Evolutionary conservation across 2,888 invertebrate species (phyloP), one percentile per base, ranked within the genome.

Genomic region (Apocheima hispidaria): DNA sequence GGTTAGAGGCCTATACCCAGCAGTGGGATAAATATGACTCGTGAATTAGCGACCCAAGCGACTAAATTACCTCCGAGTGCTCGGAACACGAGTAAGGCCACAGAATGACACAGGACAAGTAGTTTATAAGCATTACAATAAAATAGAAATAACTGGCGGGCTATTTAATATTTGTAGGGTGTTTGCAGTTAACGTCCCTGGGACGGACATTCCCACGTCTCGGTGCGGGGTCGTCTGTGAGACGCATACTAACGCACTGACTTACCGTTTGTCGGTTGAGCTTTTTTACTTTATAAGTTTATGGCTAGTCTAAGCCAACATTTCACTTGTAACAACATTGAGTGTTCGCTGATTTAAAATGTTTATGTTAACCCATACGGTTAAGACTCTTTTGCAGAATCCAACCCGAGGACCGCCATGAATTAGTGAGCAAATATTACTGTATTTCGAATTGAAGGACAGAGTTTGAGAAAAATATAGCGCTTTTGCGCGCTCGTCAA

Each of bases 151-250:
- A 33, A 35, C n/a, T 35, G 30, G 49, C 9, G 5, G 1, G 3
- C 10, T 55, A 28, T 38, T 46, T 55, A 55, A 48, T 14, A 55
- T 55, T 55, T 20, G 28, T 21, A 48, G 20, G 30, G 9, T 38
- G 46, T 46, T 38, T 18, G 54, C 54, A 26, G 55, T 18, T 9
- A 21, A 14, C 30, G 46, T 46, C 38, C 28, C 10, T 6, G 9
- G 38, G 30, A 20, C 26, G 55, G 38, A 56, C 72, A 74, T 77
- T 77, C 77, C 68, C 75, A 74, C 75, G 66, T 64, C 52, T n/a
- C 36, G 20, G 14, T 23, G 35, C 65, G 54, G 63, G 67, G 66
- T 62, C 70, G 74, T 23, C 41, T 64, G 62, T 59, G 74, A 65
- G 23, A 10, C 18, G 77, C 69, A 75, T 77, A 69, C 63, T 20